A percentile compares a stretch with the other conserved stretches of the same genome.
Evolutionary conservation across 2,797 vertebrate genomes (phyloP).

Genomic region (Halcyon smyrnensis): DNA sequence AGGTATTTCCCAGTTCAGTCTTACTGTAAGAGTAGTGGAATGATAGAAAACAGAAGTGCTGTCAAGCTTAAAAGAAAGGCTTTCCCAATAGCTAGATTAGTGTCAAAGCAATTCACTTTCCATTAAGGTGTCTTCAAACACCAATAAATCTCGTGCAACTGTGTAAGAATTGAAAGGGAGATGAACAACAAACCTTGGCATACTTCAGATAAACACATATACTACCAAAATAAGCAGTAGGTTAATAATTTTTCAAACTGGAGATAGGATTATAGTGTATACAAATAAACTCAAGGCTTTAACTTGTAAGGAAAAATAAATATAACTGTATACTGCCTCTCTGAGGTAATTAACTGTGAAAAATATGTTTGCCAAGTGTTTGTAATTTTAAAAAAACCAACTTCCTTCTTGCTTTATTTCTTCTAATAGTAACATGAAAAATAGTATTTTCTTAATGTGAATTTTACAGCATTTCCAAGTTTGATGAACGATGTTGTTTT

Average conservation of each 20-base stretch:
- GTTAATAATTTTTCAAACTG: not conserved
- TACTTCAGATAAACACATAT: not conserved
- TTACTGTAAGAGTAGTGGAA: not conserved
- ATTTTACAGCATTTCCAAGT: constrained; percentile 90
- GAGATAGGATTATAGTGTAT: not conserved
- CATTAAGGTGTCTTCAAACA: not conserved
- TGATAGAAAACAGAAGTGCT: not conserved
- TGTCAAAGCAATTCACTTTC: not conserved
- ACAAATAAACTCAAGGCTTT: not conserved
- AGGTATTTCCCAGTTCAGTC: not conserved
- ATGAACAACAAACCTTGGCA: not conserved
- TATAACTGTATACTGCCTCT: not conserved
- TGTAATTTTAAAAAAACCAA: rapidly evolving
- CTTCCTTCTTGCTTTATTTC: not conserved
- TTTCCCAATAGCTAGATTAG: not conserved
- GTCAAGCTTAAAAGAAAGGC: not conserved
- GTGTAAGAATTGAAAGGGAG: not conserved
- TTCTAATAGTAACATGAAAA: not conserved
- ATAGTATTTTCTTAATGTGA: constrained; percentile 32
- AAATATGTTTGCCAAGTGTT: not conserved
- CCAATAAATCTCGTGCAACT: not conserved
- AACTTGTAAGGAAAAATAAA: not conserved
- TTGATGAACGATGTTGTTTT: constrained; percentile 96
- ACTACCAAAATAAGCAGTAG: not conserved
- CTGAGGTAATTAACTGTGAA: not conserved